A percentile compares a stretch with the other conserved stretches of the same genome.
phyloP scores from a whole-genome alignment of 2,113 vertebrate genomes.

The Oreochromis tanganicae region DNA sequence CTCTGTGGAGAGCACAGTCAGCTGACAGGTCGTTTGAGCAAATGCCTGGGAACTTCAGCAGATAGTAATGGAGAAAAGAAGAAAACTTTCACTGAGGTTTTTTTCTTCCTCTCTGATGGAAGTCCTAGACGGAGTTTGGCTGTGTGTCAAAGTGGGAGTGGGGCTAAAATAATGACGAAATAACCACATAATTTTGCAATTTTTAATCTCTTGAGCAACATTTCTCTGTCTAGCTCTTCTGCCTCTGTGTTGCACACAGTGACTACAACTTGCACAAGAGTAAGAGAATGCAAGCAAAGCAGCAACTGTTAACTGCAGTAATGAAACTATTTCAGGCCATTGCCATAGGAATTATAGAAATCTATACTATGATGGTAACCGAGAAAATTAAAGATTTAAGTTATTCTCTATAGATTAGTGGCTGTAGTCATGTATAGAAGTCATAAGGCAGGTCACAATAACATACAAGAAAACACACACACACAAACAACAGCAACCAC shows the following conservation, averaged over 20 bases:
- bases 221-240: not conserved
- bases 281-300: not conserved
- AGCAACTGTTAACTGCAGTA: not conserved
- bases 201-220: not conserved
- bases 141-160: not conserved
- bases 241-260: not conserved
- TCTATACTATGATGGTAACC: not conserved
- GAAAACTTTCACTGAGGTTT: not conserved
- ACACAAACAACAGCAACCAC: not conserved
- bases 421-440: slow-evolving; percentile 3
- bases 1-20: slow-evolving; percentile 12
- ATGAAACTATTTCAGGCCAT: not conserved
- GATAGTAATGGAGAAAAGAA: not conserved
- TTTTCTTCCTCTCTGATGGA: not conserved
- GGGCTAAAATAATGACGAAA: not conserved
- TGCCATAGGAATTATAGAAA: not conserved
- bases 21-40: slow-evolving; percentile 29
- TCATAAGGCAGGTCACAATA: not conserved
- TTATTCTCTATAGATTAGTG: not conserved
- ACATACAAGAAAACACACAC: not conserved
- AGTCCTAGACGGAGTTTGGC: not conserved
- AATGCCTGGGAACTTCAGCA: slow-evolving; percentile 12
- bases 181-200: not conserved
- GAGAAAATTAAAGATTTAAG: not conserved
- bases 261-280: slow-evolving; percentile 9